Percentiles rank a stretch among this genome's conserved stretches.
Conservation (phyloP, 2,113 vertebrate genomes). For the Zapornia atra region DNA sequence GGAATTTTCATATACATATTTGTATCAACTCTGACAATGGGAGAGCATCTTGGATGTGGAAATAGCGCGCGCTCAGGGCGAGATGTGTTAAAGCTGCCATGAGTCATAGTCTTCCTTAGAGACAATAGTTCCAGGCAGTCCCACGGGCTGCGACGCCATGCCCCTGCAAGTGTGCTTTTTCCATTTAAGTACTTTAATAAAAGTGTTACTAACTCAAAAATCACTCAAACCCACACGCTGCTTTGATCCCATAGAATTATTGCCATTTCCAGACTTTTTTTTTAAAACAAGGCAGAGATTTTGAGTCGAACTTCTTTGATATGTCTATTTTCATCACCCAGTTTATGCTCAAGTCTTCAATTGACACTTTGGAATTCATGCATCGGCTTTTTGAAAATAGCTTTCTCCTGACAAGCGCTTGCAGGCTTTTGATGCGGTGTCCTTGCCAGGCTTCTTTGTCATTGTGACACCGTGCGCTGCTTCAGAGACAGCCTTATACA, state of each 20-base stretch:
- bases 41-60: neutral
- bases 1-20: neutral
- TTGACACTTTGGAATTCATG: neutral
- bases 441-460: neutral
- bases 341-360: neutral
- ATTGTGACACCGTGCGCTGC: rapidly evolving
- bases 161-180: neutral
- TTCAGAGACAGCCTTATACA: neutral
- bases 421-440: neutral
- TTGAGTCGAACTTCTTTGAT: neutral
- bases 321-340: neutral
- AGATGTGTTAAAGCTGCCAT: neutral
- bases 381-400: neutral
- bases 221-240: neutral
- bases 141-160: neutral
- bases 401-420: neutral
- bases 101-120: slow-evolving; percentile 20
- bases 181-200: neutral
- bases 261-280: neutral
- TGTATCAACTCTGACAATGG: neutral
- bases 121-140: neutral
- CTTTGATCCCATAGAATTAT: neutral
- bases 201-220: neutral
- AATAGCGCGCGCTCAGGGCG: neutral
- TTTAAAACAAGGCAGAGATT: neutral